Conservation (phyloP, 2,797 vertebrate species). For the Myotis myotis region DNA sequence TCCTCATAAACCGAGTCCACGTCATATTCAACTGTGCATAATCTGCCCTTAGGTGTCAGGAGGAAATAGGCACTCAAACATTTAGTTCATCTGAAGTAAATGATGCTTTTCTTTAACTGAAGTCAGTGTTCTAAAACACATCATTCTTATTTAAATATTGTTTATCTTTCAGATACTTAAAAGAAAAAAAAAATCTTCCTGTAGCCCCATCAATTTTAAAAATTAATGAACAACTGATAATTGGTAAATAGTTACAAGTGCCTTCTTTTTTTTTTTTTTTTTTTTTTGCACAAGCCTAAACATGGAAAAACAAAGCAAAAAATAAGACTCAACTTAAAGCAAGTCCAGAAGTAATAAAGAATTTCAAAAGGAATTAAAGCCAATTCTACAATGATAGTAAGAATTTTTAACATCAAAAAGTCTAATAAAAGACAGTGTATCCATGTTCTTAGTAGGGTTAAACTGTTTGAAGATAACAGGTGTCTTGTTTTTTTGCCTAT, state of each 20-base stretch:
- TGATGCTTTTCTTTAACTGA: slow-evolving; percentile 6
- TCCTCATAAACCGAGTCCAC: not conserved
- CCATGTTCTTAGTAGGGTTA: not conserved
- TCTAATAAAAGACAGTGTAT: slow-evolving; percentile 14
- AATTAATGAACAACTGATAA: slow-evolving; percentile 13
- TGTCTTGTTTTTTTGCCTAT: not conserved
- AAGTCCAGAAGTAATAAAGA: slow-evolving; percentile 51
- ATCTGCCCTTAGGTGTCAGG: not conserved
- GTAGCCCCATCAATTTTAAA: slow-evolving; percentile 9
- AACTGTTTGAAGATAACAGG: not conserved
- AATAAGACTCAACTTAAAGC: not conserved
- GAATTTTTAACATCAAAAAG: not conserved
- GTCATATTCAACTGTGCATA: not conserved
- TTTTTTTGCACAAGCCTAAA: slow-evolving; percentile 30
- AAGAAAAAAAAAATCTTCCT: not conserved
- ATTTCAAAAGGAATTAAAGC: slow-evolving; percentile 32
- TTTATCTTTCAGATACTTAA: slow-evolving; percentile 27
- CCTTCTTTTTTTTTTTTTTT: not conserved
- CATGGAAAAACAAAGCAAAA: not conserved
- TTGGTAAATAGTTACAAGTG: slow-evolving; percentile 44
- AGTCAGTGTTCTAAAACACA: slow-evolving; percentile 42
- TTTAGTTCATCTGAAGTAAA: slow-evolving; percentile 45
- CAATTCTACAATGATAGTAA: slow-evolving; percentile 16
- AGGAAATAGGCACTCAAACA: slow-evolving; percentile 25
- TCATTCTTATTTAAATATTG: slow-evolving; percentile 41